Percentiles rank a stretch among this genome's conserved stretches.
Evolutionary conservation across 2,113 vertebrate species (phyloP).

Genomic region (Corythornis madagascariensis): DNA sequence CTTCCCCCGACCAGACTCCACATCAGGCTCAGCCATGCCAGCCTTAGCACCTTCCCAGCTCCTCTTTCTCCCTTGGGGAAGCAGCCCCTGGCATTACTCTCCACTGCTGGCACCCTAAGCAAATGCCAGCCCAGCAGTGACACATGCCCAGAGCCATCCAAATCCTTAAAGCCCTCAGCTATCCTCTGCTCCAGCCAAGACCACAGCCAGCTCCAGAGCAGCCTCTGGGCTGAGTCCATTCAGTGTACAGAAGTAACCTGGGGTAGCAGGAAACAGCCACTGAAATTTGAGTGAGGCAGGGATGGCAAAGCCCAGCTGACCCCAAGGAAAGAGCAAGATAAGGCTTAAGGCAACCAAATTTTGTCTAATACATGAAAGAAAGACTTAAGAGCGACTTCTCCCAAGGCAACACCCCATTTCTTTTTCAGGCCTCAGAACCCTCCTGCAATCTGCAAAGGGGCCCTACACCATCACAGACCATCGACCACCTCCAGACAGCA

Average conservation of each 20-base stretch:
- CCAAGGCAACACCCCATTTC: not conserved
- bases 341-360: not conserved
- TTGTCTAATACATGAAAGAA: fast-evolving
- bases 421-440: not conserved
- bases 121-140: fast-evolving
- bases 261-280: fast-evolving
- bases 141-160: not conserved
- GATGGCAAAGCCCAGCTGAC: not conserved
- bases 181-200: not conserved
- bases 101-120: fast-evolving
- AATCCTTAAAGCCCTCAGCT: not conserved
- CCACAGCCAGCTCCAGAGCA: not conserved
- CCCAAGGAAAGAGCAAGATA: too few species aligned
- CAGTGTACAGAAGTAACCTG: fast-evolving
- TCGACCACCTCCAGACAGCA: not conserved
- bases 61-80: not conserved
- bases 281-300: fast-evolving
- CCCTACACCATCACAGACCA: fast-evolving
- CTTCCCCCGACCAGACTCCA: not conserved
- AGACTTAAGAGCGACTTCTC: not conserved
- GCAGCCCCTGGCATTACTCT: fast-evolving
- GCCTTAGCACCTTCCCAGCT: not conserved
- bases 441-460: not conserved
- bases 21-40: fast-evolving
- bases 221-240: fast-evolving